Percentiles rank a stretch among this genome's conserved stretches.
phyloP scores from a whole-genome alignment of 2,797 vertebrate species.

The Sebastes taczanowskii region DNA sequence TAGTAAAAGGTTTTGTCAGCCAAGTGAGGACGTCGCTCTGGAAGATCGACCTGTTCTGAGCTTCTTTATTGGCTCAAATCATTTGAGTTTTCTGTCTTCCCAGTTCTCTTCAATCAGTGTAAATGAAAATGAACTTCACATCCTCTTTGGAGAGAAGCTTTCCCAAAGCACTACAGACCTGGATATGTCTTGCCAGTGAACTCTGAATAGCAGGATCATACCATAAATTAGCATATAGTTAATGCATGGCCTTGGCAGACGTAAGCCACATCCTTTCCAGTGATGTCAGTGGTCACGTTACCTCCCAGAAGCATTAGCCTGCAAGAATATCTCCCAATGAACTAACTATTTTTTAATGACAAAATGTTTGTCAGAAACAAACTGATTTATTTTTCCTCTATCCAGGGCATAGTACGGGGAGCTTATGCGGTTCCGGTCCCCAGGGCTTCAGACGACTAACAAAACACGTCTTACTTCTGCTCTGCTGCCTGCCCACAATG shows the following conservation, averaged over 20 bases:
- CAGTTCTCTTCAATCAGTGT: conserved; percentile 7
- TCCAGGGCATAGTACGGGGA: conserved; percentile 86
- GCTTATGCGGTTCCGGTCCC: conserved; percentile 91
- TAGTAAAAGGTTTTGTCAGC: conserved; percentile 46
- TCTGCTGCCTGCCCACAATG: conserved; percentile 89
- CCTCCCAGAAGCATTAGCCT: conserved; percentile 84
- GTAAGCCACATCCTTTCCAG: conserved; percentile 8
- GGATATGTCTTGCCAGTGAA: conserved; percentile 22
- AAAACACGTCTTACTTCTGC: conserved; percentile 96
- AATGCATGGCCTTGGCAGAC: conserved; percentile 33
- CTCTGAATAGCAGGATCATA: conserved; percentile 33
- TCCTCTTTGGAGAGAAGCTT: conserved; percentile 26
- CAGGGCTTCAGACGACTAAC: conserved; percentile 92
- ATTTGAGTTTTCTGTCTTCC: conserved; percentile 21
- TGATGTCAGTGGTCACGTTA: conserved; percentile 30
- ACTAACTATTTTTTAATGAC: conserved; percentile 89
- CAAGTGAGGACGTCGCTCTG: conserved; percentile 35
- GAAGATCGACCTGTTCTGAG: conserved; percentile 13
- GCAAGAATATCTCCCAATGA: conserved; percentile 86
- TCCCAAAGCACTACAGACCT: conserved; percentile 21
- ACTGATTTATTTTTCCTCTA: conserved; percentile 88
- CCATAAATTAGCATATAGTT: conserved; percentile 48
- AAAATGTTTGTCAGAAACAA: conserved; percentile 92
- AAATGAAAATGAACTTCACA: conserved; percentile 19
- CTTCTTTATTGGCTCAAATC: conserved; percentile 32